Conservation (phyloP, 2,797 vertebrate genomes). For the Hoplostethus mediterraneus region DNA sequence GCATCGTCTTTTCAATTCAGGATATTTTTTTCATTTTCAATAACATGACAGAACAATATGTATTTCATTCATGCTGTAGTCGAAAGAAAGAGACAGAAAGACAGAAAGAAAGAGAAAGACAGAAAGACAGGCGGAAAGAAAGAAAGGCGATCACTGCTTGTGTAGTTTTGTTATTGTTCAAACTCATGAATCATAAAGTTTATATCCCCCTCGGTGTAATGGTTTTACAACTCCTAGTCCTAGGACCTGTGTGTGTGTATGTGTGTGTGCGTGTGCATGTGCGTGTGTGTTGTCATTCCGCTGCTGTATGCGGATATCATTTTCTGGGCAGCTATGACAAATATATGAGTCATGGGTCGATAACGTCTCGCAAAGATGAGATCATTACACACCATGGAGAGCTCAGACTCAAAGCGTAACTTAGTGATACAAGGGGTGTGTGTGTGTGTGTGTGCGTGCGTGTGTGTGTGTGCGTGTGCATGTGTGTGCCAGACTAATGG, state of each 20-base stretch:
- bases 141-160: background rate
- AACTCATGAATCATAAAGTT: no score
- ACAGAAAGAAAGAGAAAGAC: no score
- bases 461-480: constrained; percentile 16
- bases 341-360: constrained; percentile 77
- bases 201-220: no score
- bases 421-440: constrained; percentile 56
- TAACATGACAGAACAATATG: no score
- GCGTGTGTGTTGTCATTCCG: constrained; percentile 41
- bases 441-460: constrained; percentile 29
- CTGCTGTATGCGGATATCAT: constrained; percentile 65
- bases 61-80: no score
- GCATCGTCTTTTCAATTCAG: background rate
- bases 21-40: no score
- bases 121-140: no score
- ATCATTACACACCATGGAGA: constrained; percentile 71
- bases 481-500: constrained; percentile 66
- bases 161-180: background rate
- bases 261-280: background rate
- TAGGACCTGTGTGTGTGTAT: background rate
- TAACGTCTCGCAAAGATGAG: constrained; percentile 75
- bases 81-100: no score
- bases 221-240: no score
- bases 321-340: constrained; percentile 72
- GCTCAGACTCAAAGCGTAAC: constrained; percentile 72